Evolutionary conservation across 2,113 vertebrate species (phyloP), one percentile per base, ranked within the genome.

Genomic region (Tretioscincus oriximinensis): DNA sequence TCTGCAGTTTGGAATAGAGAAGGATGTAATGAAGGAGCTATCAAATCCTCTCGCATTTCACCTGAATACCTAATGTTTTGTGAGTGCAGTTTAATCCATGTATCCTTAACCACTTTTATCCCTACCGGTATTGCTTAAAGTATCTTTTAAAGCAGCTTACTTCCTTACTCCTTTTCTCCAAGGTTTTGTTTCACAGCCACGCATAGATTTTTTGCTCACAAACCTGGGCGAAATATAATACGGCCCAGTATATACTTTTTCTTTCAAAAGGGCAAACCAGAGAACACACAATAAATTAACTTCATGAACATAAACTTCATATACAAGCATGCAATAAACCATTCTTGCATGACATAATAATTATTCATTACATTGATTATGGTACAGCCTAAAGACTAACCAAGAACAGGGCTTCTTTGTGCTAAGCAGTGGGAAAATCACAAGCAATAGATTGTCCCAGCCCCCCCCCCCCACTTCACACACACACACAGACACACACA

Each of bases 251-350:
- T 74, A 51, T 41, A n/a, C 28, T 67, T 60, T 49, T 41, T 35
- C 1, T 18, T 31, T 58, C 26, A 3, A 21, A 58, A 67, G 65
- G 72, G n/a, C 73, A 70, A 70, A 47, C 28, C 35, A 69, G 67
- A 76, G 73, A 82, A 82, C 66, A 82, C 80, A 82, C 58, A 70
- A 70, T 76, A 82, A 63, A 76, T 82, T 70, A 82, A 51, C 66
- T 69, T 82, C 64, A 47, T 35, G 63, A 82, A 66, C 73, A 26
- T 76, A 79, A 84, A 72, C 82, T 73, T 69, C 54, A 22, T 75
- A 63, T 76, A 76, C 76, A 78, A 74, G 64, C 54, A 79, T 70
- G 69, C 71, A 79, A 35, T 63, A 79, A 63, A 69, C 64, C 64
- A 63, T n/a, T 41, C 72, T 63, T 66, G 35, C 66, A 51, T 78